Base-by-base conservation (phyloP, 1,140 invertebrate species). In the Zelostemma sp. region DNA sequence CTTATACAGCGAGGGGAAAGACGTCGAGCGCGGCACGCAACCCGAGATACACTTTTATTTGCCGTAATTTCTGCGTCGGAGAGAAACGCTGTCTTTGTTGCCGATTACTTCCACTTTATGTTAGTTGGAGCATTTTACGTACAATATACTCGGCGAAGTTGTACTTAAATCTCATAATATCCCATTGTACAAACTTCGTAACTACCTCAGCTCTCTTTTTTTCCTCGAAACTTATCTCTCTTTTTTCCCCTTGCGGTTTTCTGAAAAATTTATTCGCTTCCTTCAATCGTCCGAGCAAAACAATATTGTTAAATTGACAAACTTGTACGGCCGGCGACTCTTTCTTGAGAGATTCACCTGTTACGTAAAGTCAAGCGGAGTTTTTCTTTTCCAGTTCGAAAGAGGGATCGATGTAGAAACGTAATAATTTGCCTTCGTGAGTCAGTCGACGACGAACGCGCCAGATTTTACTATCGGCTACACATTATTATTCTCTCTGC, bases 121-220 rank as follows among this genome's bases (percentile, higher is more conserved):
- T 38, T 38, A n/a, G 35, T n/a, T 46, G 38, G 43, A 54, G 35
- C 56, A 57, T 57, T 51, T 51, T 56, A 57, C 38, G 47, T 63
- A 35, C 55, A 49, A 54, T 49, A 55, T 18, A 16, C 48, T 54
- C 53, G 48, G 38, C 55, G 43, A 64, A 57, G 53, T 64, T 64
- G 51, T 51, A 57, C 48, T 65, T 57, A 65, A 65, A 58, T 11
- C 31, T 48, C 62, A 48, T 65, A 65, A 65, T 55, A 51, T 31
- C 35, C 53, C 38, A 45, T 47, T 56, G 55, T 46, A 50, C 51
- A 64, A 57, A 57, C 61, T 64, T 45, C 38, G 48, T 49, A 38
- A 38, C 35, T 38, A 11, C 35, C 12, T 38, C 5, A 11, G 28
- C 5, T 31, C 11, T 31, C n/a, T n/a, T 25, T 25, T 4, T 25